Evolutionary conservation across 2,888 invertebrate genomes (phyloP).

Genomic region (Oscheius myriophilus): DNA sequence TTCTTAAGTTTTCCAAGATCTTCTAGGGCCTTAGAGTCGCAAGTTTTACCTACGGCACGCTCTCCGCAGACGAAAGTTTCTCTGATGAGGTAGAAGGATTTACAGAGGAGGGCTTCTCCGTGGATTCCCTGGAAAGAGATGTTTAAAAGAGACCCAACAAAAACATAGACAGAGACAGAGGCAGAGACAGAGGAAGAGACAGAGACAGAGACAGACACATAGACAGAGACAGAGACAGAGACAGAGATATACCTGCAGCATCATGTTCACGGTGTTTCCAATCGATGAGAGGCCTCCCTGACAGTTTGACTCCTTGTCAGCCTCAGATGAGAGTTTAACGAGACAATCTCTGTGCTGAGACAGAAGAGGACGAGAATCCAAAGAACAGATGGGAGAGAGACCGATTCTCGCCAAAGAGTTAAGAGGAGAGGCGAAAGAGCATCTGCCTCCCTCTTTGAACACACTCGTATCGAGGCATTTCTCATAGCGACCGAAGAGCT

Average conservation of each 20-base stretch:
- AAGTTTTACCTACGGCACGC: conserved; percentile 49
- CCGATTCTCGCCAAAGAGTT: conserved; percentile 68
- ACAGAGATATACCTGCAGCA: conserved; percentile 49
- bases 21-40: conserved; percentile 49
- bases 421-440: conserved; percentile 67
- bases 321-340: conserved; percentile 42
- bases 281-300: conserved; percentile 59
- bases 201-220: conserved; percentile 11
- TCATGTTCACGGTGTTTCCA: conserved; percentile 58
- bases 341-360: conserved; percentile 60
- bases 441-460: conserved; percentile 57
- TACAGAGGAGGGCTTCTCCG: conserved; percentile 67
- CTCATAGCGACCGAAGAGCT: conserved; percentile 55
- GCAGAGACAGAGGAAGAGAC: not conserved
- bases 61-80: conserved; percentile 65
- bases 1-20: conserved; percentile 56
- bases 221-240: not conserved
- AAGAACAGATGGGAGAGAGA: conserved; percentile 63
- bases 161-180: not conserved
- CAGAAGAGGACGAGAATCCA: conserved; percentile 53
- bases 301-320: conserved; percentile 53
- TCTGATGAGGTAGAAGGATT: conserved; percentile 65
- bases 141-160: not conserved
- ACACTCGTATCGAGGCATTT: conserved; percentile 59
- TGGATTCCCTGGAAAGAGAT: conserved; percentile 57